Evolutionary conservation across 2,113 vertebrate species (phyloP).

Genomic region (Lophotis ruficrista): DNA sequence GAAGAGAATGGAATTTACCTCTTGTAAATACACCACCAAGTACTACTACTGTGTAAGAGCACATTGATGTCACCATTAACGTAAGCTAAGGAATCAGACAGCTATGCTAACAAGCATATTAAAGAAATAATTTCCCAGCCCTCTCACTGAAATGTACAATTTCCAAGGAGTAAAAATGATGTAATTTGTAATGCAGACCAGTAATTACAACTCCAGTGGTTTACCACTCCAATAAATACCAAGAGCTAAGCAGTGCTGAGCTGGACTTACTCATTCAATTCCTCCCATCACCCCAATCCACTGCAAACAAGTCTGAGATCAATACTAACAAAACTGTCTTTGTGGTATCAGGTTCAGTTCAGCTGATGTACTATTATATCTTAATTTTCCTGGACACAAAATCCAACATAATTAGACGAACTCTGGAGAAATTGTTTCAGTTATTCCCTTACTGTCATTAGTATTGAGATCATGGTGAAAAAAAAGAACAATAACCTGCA

Average conservation of each 20-base stretch:
- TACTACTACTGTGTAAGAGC: not conserved
- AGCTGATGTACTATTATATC: not conserved
- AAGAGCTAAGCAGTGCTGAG: not conserved
- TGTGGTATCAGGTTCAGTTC: slow-evolving; percentile 15
- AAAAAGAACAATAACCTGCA: not conserved
- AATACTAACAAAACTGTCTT: slow-evolving; percentile 46
- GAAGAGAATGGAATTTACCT: not conserved
- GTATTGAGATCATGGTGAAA: not conserved
- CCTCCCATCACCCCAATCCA: not conserved
- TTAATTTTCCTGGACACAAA: slow-evolving; percentile 61
- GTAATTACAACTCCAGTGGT: slow-evolving; percentile 38
- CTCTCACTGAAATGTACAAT: not conserved
- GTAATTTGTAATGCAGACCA: slow-evolving; percentile 19
- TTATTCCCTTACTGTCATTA: slow-evolving; percentile 43
- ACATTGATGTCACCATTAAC: not conserved
- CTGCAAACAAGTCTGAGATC: slow-evolving; percentile 52
- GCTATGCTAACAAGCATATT: not conserved
- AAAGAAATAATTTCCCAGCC: not conserved
- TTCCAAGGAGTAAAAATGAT: not conserved
- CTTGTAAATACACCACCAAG: not conserved
- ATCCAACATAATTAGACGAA: slow-evolving; percentile 59
- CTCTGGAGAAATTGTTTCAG: slow-evolving; percentile 39
- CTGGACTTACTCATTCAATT: slow-evolving; percentile 33
- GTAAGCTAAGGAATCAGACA: not conserved
- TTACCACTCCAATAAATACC: slow-evolving; percentile 45